Evolutionary conservation across 2,888 invertebrate genomes (phyloP).

Genomic region (Lottia scabra): DNA sequence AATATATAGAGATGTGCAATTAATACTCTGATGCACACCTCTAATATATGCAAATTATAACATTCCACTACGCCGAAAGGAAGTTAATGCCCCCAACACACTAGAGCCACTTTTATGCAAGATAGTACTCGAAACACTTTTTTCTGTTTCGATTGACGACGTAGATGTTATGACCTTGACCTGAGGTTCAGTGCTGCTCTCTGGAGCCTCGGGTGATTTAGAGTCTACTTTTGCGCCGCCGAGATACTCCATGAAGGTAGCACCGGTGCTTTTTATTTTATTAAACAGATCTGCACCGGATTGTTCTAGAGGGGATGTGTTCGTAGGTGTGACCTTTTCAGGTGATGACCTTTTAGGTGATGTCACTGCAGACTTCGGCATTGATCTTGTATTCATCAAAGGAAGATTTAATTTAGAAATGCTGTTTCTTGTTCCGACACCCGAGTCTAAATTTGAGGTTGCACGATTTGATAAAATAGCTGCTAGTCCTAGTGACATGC

Average conservation of each 20-base stretch:
- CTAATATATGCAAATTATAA: slow-evolving; percentile 31
- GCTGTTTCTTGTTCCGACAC: slow-evolving; percentile 15
- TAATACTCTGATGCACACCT: background rate
- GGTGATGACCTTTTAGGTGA: background rate
- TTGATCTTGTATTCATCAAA: slow-evolving; percentile 7
- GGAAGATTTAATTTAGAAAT: slow-evolving; percentile 6
- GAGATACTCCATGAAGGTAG: slow-evolving; percentile 43
- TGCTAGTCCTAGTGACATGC: slow-evolving; percentile 80
- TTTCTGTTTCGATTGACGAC: background rate
- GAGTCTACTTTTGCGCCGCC: slow-evolving; percentile 19
- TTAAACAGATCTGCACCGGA: slow-evolving; percentile 40
- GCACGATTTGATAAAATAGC: slow-evolving; percentile 84
- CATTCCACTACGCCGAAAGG: slow-evolving; percentile 47
- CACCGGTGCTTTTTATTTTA: slow-evolving; percentile 50
- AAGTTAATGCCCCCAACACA: slow-evolving; percentile 52
- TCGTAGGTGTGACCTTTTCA: background rate
- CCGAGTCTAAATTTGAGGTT: slow-evolving; percentile 65
- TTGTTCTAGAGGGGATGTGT: slow-evolving; percentile 25
- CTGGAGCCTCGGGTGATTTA: background rate
- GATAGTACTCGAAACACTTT: background rate
- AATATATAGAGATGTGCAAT: background rate
- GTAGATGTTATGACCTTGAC: background rate
- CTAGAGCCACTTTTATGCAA: slow-evolving; percentile 34
- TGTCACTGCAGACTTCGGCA: slow-evolving; percentile 11
- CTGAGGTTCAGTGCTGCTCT: slow-evolving; percentile 5